These are phyloP conservation scores for Enteromius fasciolatus DNA, from an alignment of 2,797 vertebrate species.

Conservation along the genomic window DNA sequence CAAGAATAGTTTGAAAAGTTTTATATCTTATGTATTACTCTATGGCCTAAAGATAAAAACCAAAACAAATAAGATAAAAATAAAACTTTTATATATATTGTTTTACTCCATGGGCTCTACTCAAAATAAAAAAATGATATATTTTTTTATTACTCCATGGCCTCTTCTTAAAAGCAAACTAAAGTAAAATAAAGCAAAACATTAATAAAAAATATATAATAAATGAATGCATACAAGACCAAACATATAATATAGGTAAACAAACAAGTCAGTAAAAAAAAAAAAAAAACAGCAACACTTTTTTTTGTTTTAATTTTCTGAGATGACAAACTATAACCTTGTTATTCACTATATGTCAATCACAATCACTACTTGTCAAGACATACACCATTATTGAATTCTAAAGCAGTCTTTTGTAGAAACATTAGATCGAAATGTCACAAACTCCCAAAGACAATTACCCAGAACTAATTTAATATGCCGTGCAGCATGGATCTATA, in stretches of 20 bases:
- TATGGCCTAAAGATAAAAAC: background rate
- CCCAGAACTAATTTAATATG: conserved; percentile 31
- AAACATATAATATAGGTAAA: background rate
- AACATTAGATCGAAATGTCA: background rate
- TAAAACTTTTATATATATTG: too few species aligned
- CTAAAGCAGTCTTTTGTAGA: background rate
- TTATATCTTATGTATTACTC: background rate
- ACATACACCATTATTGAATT: background rate
- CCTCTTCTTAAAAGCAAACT: background rate
- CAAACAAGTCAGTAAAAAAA: background rate
- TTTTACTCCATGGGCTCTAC: background rate
- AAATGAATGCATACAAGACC: background rate
- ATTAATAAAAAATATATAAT: too few species aligned
- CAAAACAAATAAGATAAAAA: background rate
- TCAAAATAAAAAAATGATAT: too few species aligned
- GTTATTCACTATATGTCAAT: background rate
- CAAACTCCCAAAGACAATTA: conserved; percentile 17
- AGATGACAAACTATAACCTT: background rate
- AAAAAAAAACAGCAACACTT: background rate
- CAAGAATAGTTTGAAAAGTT: background rate
- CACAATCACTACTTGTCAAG: background rate
- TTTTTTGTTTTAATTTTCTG: background rate
- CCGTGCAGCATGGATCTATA: conserved; percentile 9
- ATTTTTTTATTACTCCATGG: too few species aligned
- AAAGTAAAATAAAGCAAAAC: background rate